phyloP scores from a whole-genome alignment of 2,797 vertebrate species.

The Brotula barbata region DNA sequence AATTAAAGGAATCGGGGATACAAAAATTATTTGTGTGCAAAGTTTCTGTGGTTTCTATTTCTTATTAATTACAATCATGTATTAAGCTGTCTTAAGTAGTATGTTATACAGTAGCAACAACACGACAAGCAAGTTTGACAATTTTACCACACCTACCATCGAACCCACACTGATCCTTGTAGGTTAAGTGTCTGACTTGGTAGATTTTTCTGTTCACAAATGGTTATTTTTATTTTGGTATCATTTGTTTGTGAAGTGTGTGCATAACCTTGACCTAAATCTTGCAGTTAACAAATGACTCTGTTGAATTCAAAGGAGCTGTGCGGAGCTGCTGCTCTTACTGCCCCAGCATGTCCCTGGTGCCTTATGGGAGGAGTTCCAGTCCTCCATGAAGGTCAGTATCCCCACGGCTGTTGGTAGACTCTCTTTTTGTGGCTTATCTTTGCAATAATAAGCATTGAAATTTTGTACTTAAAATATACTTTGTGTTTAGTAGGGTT shows the following conservation, averaged over 20 bases:
- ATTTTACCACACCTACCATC: neutral
- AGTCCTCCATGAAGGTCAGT: constrained; percentile 94
- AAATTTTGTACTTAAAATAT: constrained; percentile 20
- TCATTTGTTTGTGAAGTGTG: constrained; percentile 32
- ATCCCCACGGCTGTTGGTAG: constrained; percentile 32
- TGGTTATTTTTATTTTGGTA: constrained; percentile 22
- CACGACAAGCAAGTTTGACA: neutral
- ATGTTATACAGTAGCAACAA: no score
- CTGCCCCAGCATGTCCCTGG: constrained; percentile 91
- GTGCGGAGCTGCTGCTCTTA: constrained; percentile 94
- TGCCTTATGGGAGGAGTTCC: constrained; percentile 96
- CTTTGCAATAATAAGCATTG: constrained; percentile 30
- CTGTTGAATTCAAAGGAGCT: constrained; percentile 86
- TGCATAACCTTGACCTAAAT: constrained; percentile 66
- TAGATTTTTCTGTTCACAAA: constrained; percentile 1
- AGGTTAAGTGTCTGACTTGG: neutral
- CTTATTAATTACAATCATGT: neutral
- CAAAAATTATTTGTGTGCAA: neutral
- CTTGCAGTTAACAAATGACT: constrained; percentile 53
- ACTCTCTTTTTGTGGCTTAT: constrained; percentile 33
- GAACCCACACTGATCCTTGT: constrained; percentile 3
- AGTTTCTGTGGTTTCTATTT: neutral
- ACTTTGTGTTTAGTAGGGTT: constrained; percentile 16
- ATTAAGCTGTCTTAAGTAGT: neutral
- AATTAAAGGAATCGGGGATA: constrained; percentile 6